A percentile compares a stretch with the other conserved stretches of the same genome.
Conservation (phyloP, 23 tunicate genomes). For the Phallusia fumigata region DNA sequence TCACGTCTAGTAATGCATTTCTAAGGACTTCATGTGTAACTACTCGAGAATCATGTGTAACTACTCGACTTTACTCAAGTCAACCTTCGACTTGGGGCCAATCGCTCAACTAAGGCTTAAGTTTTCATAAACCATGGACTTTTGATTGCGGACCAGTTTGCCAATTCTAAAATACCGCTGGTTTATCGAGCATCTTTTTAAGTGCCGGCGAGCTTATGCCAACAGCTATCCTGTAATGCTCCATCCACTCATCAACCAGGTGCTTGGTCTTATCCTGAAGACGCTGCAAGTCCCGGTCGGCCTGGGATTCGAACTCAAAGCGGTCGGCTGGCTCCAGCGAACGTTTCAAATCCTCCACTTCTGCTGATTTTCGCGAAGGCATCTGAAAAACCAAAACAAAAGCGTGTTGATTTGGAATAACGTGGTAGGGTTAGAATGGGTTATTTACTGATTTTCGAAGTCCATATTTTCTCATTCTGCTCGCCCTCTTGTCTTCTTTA, state of each 20-base stretch:
- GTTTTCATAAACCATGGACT: too few relatives aligned
- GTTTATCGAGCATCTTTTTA: conserved; percentile 55
- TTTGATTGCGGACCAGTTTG: too few relatives aligned
- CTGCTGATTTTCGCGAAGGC: conserved; percentile 36
- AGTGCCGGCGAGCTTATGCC: conserved; percentile 71
- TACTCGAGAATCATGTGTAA: too few relatives aligned
- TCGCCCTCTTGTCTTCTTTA: conserved; percentile 13
- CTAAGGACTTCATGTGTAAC: too few relatives aligned
- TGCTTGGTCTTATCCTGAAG: conserved; percentile 48
- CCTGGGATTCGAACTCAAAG: conserved; percentile 93
- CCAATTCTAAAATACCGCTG: conserved; percentile 35
- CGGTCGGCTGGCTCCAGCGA: conserved; percentile 66
- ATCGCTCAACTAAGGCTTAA: too few relatives aligned
- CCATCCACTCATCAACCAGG: conserved; percentile 90
- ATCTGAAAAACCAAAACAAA: background rate
- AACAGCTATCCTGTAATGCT: conserved; percentile 67
- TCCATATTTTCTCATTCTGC: conserved; percentile 17
- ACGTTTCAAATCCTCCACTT: conserved; percentile 67
- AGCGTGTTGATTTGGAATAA: too few relatives aligned
- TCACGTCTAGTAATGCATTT: too few relatives aligned
- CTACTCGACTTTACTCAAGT: too few relatives aligned
- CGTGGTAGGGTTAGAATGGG: background rate
- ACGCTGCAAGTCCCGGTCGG: conserved; percentile 74
- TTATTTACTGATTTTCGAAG: conserved; percentile 15
- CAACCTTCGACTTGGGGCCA: too few relatives aligned